Conservation (phyloP, 1,140 invertebrate species). For the Stegodyphus dumicola region DNA sequence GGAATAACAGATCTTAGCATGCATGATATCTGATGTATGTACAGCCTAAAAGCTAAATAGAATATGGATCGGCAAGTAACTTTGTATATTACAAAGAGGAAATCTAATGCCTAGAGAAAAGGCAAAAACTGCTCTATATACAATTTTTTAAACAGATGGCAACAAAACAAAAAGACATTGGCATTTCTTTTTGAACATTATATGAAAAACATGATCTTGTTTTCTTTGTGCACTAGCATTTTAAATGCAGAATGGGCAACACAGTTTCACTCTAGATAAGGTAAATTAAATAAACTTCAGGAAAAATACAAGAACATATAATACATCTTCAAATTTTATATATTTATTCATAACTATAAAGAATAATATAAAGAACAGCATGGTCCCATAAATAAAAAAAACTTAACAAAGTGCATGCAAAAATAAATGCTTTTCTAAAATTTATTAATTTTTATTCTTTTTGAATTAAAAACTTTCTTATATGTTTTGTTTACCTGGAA, state of each 20-base stretch:
- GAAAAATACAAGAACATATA: neutral
- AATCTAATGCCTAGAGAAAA: slow-evolving; percentile 49
- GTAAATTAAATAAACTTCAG: neutral
- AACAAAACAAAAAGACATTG: neutral
- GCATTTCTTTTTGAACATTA: neutral
- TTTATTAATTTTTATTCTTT: too few relatives aligned
- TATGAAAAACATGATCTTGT: neutral
- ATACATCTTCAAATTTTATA: too few relatives aligned
- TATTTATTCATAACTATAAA: too few relatives aligned
- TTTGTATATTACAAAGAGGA: slow-evolving; percentile 58
- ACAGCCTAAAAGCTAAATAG: slow-evolving; percentile 40
- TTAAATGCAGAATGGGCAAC: neutral
- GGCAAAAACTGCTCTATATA: slow-evolving; percentile 37
- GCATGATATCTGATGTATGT: slow-evolving; percentile 28
- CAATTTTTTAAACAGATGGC: slow-evolving; percentile 17
- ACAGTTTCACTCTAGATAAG: neutral
- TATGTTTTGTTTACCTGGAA: too few relatives aligned
- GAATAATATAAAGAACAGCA: too few relatives aligned
- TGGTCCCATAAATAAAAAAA: too few relatives aligned
- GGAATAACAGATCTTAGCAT: slow-evolving; percentile 12
- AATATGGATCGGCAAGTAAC: slow-evolving; percentile 60
- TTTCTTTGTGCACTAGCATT: neutral
- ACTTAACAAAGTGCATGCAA: too few relatives aligned
- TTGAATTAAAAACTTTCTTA: too few relatives aligned
- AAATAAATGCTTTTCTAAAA: too few relatives aligned